Percentiles rank a stretch among this genome's conserved stretches.
Evolutionary conservation across 92 coral and sea anemone species (phyloP).

Genomic region (Paragorgia papillata): DNA sequence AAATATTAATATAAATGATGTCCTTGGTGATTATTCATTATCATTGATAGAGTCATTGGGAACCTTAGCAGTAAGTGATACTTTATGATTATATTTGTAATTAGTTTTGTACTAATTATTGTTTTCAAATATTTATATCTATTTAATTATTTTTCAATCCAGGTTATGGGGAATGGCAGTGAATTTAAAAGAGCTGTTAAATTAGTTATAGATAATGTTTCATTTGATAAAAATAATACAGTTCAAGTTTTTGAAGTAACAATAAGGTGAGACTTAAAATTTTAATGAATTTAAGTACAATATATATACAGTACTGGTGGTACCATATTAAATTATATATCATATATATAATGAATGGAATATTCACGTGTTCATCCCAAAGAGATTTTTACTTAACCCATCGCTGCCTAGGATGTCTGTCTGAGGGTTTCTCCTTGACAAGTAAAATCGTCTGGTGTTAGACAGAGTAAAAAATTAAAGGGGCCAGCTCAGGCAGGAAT

Average conservation of each 20-base stretch:
- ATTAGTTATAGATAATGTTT: constrained; percentile 82
- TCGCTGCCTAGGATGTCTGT: no score
- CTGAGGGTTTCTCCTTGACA: no score
- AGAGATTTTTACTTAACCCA: no score
- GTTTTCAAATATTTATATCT: background rate
- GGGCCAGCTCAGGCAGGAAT: no score
- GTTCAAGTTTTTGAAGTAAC: constrained; percentile 98
- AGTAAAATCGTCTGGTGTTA: no score
- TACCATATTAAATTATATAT: background rate
- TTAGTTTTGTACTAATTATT: background rate
- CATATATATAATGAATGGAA: no score
- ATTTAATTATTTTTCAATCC: background rate
- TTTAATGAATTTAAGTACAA: no score
- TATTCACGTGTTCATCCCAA: no score
- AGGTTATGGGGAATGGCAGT: constrained; percentile 97
- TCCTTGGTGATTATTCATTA: constrained; percentile 88
- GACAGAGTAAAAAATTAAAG: no score
- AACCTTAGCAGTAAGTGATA: constrained; percentile 87
- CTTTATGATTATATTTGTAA: background rate
- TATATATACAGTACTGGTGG: no score
- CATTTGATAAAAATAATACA: constrained; percentile 86
- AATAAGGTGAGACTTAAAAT: constrained; percentile 69
- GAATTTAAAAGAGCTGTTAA: constrained; percentile 92
- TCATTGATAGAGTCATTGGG: constrained; percentile 87
- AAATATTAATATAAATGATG: constrained; percentile 96